These are phyloP conservation scores for Meiosimyza decipiens DNA, from an alignment of 2,888 invertebrate species.

Conservation along the genomic window DNA sequence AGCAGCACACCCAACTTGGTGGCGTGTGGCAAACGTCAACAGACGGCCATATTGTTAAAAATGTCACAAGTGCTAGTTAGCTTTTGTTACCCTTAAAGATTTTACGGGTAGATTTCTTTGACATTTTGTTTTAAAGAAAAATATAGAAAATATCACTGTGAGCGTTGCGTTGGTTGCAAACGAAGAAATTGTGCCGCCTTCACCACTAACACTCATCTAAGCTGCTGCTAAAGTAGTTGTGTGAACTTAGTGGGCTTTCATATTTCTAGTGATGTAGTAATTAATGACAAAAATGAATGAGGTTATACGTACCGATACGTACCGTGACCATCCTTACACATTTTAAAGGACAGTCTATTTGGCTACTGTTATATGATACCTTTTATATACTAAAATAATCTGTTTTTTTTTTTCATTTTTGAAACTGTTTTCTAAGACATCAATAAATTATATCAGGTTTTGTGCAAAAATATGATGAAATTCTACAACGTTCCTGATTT, in stretches of 20 bases:
- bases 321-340: too few species aligned
- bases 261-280: background rate
- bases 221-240: background rate
- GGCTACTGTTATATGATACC: too few species aligned
- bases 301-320: too few species aligned
- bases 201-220: conserved; percentile 9
- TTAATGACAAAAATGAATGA: too few species aligned
- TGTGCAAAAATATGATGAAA: too few species aligned
- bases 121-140: background rate
- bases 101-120: background rate
- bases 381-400: too few species aligned
- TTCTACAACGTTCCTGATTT: too few species aligned
- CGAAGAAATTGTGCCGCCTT: background rate
- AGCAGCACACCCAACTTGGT: background rate
- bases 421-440: too few species aligned
- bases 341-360: too few species aligned
- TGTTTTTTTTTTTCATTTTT: too few species aligned
- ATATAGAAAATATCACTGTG: background rate
- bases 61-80: conserved; percentile 15
- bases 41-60: conserved; percentile 26
- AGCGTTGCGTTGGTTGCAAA: conserved; percentile 13
- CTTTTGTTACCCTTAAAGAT: conserved; percentile 13
- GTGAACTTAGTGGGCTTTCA: background rate
- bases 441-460: too few species aligned
- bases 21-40: background rate